Evolutionary conservation across 2,888 invertebrate genomes (phyloP).

Genomic region (Phalangium opilio): DNA sequence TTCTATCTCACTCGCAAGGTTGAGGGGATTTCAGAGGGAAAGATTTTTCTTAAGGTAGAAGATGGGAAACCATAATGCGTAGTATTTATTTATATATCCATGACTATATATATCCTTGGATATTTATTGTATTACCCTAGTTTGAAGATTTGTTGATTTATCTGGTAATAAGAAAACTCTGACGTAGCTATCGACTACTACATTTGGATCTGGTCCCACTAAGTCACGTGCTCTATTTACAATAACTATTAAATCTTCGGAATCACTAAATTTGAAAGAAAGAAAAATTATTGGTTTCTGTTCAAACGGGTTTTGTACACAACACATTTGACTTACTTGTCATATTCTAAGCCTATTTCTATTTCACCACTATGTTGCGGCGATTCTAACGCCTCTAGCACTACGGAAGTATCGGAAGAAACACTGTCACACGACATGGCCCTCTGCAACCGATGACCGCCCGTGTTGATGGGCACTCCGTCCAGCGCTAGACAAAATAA

Average conservation of each 20-base stretch:
- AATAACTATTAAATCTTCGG: constrained; percentile 46
- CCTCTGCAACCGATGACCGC: constrained; percentile 35
- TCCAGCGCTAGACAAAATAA: too few relatives aligned
- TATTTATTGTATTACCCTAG: too few relatives aligned
- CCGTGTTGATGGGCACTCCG: too few relatives aligned
- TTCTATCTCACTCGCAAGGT: too few relatives aligned
- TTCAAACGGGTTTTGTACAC: neutral
- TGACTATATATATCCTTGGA: too few relatives aligned
- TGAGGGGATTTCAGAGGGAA: too few relatives aligned
- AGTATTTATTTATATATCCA: too few relatives aligned
- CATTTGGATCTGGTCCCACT: constrained; percentile 41
- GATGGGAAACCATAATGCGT: too few relatives aligned
- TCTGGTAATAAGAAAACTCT: constrained; percentile 58
- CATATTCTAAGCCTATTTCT: constrained; percentile 59
- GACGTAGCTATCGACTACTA: constrained; percentile 53
- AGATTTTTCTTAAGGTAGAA: too few relatives aligned
- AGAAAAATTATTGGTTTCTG: neutral
- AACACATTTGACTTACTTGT: constrained; percentile 41
- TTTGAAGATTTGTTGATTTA: constrained; percentile 49
- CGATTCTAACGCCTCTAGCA: constrained; percentile 48
- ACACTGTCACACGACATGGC: constrained; percentile 66
- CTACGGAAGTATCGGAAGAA: constrained; percentile 59
- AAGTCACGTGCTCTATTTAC: constrained; percentile 61
- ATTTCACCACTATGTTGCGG: constrained; percentile 56
- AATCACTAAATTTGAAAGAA: constrained; percentile 34